phyloP scores from a whole-genome alignment of 2,888 invertebrate species.

The Limnephilus marmoratus region DNA sequence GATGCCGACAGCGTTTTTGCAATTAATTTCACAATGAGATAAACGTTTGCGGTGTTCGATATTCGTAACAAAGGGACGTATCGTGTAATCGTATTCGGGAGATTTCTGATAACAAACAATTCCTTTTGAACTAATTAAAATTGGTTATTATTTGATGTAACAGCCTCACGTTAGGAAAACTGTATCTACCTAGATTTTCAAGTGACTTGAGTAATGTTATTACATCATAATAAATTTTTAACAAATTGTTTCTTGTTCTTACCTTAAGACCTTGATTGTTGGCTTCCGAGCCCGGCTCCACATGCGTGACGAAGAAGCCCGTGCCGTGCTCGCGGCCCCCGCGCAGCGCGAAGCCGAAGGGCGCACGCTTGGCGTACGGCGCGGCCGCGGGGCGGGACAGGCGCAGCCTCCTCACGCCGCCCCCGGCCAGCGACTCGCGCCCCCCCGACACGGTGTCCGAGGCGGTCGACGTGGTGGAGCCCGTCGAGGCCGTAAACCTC shows the following conservation, averaged over 20 bases:
- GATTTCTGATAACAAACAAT: not conserved
- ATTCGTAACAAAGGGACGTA: not conserved
- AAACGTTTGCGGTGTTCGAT: not conserved
- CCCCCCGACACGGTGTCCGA: slow-evolving; percentile 58
- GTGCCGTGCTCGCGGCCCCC: slow-evolving; percentile 94
- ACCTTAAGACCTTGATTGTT: slow-evolving; percentile 92
- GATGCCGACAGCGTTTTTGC: not conserved
- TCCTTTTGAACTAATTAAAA: not conserved
- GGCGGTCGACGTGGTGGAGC: slow-evolving; percentile 64
- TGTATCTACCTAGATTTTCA: too few relatives aligned
- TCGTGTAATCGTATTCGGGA: not conserved
- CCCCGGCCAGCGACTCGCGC: slow-evolving; percentile 39
- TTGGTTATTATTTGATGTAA: too few relatives aligned
- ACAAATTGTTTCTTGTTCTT: slow-evolving; percentile 69
- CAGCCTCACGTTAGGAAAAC: too few relatives aligned
- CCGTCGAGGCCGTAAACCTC: slow-evolving; percentile 62
- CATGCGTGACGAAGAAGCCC: slow-evolving; percentile 93
- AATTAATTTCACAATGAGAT: not conserved
- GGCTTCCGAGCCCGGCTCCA: slow-evolving; percentile 92
- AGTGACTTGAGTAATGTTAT: too few relatives aligned
- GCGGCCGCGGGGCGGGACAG: slow-evolving; percentile 74
- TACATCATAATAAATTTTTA: too few relatives aligned
- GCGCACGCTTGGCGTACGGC: slow-evolving; percentile 75
- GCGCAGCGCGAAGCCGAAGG: slow-evolving; percentile 88
- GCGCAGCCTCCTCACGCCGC: slow-evolving; percentile 72